Evolutionary conservation across 2,113 vertebrate species (phyloP).

Genomic region (Melanocharis versteri): DNA sequence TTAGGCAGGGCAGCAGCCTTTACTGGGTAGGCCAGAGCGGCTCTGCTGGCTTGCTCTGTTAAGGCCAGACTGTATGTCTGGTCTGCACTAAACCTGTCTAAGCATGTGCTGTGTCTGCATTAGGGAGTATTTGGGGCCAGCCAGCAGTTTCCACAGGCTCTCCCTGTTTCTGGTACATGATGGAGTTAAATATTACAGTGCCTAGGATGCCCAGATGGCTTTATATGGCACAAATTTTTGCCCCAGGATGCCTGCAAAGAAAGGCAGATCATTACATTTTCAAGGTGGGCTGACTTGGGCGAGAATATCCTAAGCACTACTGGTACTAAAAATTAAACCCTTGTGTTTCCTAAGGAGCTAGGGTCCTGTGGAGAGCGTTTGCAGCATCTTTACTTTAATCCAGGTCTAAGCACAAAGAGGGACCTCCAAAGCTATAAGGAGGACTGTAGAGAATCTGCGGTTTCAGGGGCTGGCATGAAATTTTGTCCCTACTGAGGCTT

Average conservation of each 20-base stretch:
- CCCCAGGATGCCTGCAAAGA: not conserved
- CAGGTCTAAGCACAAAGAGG: not conserved
- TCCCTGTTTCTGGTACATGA: fast-evolving
- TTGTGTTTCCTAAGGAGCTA: not conserved
- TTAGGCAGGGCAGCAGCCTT: not conserved
- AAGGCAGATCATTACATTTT: not conserved
- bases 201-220: not conserved
- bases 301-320: not conserved
- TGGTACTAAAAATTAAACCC: not conserved
- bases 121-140: not conserved
- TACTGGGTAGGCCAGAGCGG: not conserved
- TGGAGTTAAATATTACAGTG: not conserved
- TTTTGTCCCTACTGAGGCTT: not conserved
- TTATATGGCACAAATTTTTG: not conserved
- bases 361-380: not conserved
- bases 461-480: not conserved
- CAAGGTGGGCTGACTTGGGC: not conserved
- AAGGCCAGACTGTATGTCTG: not conserved
- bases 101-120: not conserved
- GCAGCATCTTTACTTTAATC: not conserved
- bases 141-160: not conserved
- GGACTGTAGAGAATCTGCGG: not conserved
- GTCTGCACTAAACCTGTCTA: not conserved
- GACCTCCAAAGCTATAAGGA: not conserved
- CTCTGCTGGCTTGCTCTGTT: not conserved